These are phyloP conservation scores for Pandemis cinnamomeana DNA, from an alignment of 2,888 invertebrate genomes.

Conservation along the genomic window DNA sequence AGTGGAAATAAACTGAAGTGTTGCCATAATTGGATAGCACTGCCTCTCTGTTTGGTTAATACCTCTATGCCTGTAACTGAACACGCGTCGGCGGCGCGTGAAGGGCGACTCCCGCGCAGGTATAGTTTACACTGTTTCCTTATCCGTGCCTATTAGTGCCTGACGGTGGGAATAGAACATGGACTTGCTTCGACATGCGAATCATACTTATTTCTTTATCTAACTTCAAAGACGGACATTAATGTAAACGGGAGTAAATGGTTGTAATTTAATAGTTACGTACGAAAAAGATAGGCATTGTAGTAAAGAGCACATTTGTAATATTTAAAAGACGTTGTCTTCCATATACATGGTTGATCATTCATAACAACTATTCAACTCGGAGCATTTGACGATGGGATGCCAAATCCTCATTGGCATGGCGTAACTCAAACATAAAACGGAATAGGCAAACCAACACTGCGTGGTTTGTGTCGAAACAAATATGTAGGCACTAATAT, in stretches of 20 bases:
- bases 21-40: too few relatives aligned
- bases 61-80: conserved; percentile 15
- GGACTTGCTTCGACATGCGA: neutral
- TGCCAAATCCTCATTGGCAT: conserved; percentile 33
- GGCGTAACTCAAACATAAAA: conserved; percentile 26
- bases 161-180: conserved; percentile 14
- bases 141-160: conserved; percentile 25
- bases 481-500: conserved; percentile 9
- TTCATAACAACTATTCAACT: neutral
- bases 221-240: too few relatives aligned
- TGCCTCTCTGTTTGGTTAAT: too few relatives aligned
- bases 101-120: conserved; percentile 66
- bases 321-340: too few relatives aligned
- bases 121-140: conserved; percentile 43
- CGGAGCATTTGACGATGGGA: neutral
- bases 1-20: too few relatives aligned
- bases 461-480: conserved; percentile 31
- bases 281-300: too few relatives aligned
- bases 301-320: too few relatives aligned
- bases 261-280: too few relatives aligned
- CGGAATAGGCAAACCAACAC: conserved; percentile 31
- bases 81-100: conserved; percentile 55
- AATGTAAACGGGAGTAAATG: too few relatives aligned
- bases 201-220: too few relatives aligned
- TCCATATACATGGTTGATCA: neutral